These are phyloP conservation scores for Zaprionus vittiger DNA, from an alignment of 1,140 invertebrate species.

Conservation along the genomic window DNA sequence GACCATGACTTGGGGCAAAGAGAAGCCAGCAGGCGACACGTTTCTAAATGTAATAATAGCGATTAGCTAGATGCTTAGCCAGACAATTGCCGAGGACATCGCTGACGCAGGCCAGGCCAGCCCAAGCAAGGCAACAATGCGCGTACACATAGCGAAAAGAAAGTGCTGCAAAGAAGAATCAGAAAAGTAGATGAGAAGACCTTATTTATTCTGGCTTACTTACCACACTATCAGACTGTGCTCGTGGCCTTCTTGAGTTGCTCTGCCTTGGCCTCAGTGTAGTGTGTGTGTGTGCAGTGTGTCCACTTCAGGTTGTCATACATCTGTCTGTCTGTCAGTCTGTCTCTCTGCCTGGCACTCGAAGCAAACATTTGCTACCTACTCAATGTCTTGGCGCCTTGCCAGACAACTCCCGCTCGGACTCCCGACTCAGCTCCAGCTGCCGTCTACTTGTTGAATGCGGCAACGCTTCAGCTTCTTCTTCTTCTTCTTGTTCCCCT, in stretches of 20 bases:
- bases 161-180: background rate
- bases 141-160: background rate
- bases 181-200: background rate
- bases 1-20: background rate
- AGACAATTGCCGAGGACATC: slow-evolving; percentile 16
- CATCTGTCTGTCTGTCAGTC: background rate
- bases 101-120: background rate
- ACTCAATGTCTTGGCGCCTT: background rate
- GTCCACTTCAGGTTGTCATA: slow-evolving; percentile 1
- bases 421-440: background rate
- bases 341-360: background rate
- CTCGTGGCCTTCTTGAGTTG: background rate
- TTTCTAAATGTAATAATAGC: slow-evolving; percentile 18
- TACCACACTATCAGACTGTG: background rate
- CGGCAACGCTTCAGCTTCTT: background rate
- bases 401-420: background rate
- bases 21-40: background rate
- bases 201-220: background rate
- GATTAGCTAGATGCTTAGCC: slow-evolving; percentile 12
- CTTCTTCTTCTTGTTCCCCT: background rate
- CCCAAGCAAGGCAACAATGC: background rate
- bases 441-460: background rate
- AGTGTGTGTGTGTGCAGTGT: background rate
- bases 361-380: slow-evolving; percentile 5
- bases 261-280: background rate